Conservation (phyloP, 2,797 vertebrate species). For the Neopelma chrysocephalum region DNA sequence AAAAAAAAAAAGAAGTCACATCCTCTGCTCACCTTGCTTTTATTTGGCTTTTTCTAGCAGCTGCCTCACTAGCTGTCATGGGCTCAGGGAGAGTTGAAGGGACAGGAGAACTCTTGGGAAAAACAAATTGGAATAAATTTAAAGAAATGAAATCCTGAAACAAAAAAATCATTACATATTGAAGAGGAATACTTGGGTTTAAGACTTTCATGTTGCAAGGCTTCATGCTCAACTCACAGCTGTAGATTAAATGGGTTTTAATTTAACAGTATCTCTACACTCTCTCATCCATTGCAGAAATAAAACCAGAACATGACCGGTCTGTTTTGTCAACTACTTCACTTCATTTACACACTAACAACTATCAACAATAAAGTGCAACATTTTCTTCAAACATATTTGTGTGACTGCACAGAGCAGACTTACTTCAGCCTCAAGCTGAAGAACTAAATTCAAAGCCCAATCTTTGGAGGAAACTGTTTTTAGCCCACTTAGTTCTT, state of each 20-base stretch:
- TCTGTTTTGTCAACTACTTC: background rate
- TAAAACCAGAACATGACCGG: fast-evolving
- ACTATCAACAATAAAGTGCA: background rate
- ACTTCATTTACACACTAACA: background rate
- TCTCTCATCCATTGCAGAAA: background rate
- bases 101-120: conserved; percentile 87
- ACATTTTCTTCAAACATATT: background rate
- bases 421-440: background rate
- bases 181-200: background rate
- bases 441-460: background rate
- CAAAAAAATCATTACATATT: conserved; percentile 27
- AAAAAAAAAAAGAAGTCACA: background rate
- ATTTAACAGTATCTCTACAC: background rate
- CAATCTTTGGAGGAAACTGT: fast-evolving
- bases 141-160: background rate
- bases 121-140: conserved; percentile 53
- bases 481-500: background rate
- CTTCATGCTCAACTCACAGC: background rate
- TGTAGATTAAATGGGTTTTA: background rate
- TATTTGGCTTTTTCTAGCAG: conserved; percentile 94
- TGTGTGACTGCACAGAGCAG: background rate
- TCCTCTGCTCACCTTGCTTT: conserved; percentile 89
- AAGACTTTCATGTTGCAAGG: background rate
- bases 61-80: conserved; percentile 93
- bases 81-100: conserved; percentile 92